phyloP scores from a whole-genome alignment of 2,797 vertebrate species.

The Anomalospiza imberbis region DNA sequence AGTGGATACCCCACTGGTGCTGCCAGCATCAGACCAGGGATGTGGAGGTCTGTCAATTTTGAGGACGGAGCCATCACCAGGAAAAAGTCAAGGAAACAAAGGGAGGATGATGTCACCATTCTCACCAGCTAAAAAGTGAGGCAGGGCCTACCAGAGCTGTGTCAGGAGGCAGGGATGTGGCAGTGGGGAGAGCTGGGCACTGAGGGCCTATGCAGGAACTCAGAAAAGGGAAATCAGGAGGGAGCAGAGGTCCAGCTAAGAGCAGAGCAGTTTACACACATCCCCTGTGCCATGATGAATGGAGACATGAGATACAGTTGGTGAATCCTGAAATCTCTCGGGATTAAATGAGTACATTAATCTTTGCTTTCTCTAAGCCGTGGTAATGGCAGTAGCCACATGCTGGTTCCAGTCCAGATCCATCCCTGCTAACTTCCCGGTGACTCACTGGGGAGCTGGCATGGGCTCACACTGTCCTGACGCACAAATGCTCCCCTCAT shows the following conservation, averaged over 20 bases:
- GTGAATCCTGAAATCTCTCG: constrained; percentile 25
- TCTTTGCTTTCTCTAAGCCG: constrained; percentile 50
- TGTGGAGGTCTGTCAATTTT: neutral
- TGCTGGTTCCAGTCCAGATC: constrained; percentile 25
- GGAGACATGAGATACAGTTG: constrained; percentile 11
- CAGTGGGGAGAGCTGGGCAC: neutral
- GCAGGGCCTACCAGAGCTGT: neutral
- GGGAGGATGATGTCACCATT: neutral
- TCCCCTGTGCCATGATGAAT: neutral
- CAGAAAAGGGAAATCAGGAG: neutral
- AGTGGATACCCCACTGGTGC: neutral
- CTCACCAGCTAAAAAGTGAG: neutral
- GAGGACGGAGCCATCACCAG: accelerated
- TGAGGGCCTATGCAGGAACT: accelerated
- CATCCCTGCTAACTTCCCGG: neutral
- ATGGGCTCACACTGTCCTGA: accelerated
- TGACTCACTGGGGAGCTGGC: accelerated
- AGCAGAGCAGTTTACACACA: neutral
- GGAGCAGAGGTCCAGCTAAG: neutral
- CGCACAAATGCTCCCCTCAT: accelerated
- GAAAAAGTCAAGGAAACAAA: neutral
- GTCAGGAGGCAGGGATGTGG: neutral
- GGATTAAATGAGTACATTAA: constrained; percentile 65
- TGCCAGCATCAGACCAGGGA: neutral
- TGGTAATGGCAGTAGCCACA: neutral